These are phyloP conservation scores for Phasia obesa DNA, from an alignment of 2,888 invertebrate genomes.

Conservation along the genomic window DNA sequence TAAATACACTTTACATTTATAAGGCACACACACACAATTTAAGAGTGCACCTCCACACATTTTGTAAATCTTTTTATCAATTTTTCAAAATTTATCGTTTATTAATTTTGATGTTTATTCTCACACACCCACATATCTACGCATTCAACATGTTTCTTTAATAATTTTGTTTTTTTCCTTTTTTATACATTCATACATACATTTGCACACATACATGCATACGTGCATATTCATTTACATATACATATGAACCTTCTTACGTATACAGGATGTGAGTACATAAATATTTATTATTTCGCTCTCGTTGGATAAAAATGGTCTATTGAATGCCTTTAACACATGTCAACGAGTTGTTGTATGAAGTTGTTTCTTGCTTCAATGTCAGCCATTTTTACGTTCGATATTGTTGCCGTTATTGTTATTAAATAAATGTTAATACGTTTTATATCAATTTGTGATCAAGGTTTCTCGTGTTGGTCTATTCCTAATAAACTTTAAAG, in stretches of 20 bases:
- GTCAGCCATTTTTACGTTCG: background rate
- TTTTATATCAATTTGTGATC: too few relatives aligned
- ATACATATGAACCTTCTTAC: background rate
- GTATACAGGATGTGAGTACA: conserved; percentile 14
- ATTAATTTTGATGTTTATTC: too few relatives aligned
- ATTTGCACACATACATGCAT: too few relatives aligned
- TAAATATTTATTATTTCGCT: conserved; percentile 22
- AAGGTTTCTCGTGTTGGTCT: too few relatives aligned
- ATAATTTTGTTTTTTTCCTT: conserved; percentile 4
- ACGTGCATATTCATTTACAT: conserved; percentile 3
- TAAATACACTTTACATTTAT: background rate
- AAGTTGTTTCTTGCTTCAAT: conserved; percentile 26
- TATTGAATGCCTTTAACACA: conserved; percentile 53
- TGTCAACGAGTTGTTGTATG: conserved; percentile 54
- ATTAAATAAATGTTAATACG: background rate
- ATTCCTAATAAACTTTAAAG: too few relatives aligned
- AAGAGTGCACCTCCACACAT: too few relatives aligned
- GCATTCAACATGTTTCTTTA: conserved; percentile 24
- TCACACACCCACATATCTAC: background rate
- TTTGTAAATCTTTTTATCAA: background rate
- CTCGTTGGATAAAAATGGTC: conserved; percentile 37
- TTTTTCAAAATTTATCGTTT: too few relatives aligned
- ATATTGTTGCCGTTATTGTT: background rate
- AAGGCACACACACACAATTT: background rate
- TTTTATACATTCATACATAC: background rate